A percentile compares a stretch with the other conserved stretches of the same genome.
phyloP scores from a whole-genome alignment of 2,113 vertebrate species.

The Embiotoca jacksoni region DNA sequence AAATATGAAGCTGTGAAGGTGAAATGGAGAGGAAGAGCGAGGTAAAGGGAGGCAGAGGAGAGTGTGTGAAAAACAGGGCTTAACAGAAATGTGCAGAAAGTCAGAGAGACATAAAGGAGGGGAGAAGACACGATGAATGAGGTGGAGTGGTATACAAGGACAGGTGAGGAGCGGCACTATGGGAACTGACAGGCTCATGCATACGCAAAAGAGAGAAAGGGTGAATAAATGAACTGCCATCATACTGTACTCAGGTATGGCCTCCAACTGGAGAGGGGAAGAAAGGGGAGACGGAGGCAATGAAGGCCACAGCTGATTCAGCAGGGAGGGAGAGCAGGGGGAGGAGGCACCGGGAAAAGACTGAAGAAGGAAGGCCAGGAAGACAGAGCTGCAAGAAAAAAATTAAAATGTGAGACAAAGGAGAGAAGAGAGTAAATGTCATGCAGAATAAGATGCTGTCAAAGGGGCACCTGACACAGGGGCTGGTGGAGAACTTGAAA shows the following conservation, averaged over 20 bases:
- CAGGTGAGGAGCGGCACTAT: constrained; percentile 30
- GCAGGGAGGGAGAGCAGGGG: constrained; percentile 1
- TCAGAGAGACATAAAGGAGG: constrained; percentile 17
- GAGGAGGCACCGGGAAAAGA: not conserved
- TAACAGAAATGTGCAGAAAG: constrained; percentile 31
- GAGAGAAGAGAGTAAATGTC: constrained; percentile 13
- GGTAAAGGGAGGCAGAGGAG: not conserved
- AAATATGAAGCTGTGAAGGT: constrained; percentile 35
- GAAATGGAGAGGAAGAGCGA: constrained; percentile 8
- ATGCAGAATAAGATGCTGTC: not conserved
- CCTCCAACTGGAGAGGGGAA: constrained; percentile 41
- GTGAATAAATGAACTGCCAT: constrained; percentile 45
- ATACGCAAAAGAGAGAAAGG: constrained; percentile 38
- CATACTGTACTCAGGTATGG: constrained; percentile 43
- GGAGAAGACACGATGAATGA: constrained; percentile 23
- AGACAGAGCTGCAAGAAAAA: not conserved
- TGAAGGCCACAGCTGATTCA: constrained; percentile 64
- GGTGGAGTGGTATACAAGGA: constrained; percentile 19
- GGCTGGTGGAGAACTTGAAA: not conserved
- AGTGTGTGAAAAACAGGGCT: constrained; percentile 15
- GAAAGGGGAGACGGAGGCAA: constrained; percentile 25
- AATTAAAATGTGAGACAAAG: not conserved
- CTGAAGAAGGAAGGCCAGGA: not conserved
- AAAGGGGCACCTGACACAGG: not conserved
- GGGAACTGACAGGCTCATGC: constrained; percentile 54